Evolutionary conservation across 2,888 invertebrate species (phyloP), one percentile per base, ranked within the genome.

Genomic region (Polia nebulosa): DNA sequence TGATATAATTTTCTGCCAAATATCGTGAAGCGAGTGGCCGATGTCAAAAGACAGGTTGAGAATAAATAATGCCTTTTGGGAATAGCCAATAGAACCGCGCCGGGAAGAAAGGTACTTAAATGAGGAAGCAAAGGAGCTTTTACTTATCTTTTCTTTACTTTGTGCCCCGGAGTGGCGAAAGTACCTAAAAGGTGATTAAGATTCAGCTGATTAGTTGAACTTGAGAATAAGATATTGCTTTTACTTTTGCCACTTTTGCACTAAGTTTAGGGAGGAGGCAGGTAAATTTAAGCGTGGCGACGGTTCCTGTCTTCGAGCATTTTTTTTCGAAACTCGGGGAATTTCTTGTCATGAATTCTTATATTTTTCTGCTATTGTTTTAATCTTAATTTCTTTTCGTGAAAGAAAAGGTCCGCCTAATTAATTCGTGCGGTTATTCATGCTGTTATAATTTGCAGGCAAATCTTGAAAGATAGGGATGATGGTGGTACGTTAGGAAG

Each of bases 171-270:
- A 83, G 83, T 81, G 83, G 75, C 78, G 81, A 84, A 83, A 87
- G 85, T 87, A 84, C 78, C 83, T 82, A 79, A 86, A 85, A 86
- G 86, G 89, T 87, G 88, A 89, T 89, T 90, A 89, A 87, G 88
- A 90, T 90, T 87, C 86, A 86, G 78, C 83, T 85, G 89, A 89
- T 89, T 88, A 87, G 85, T 85, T 83, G 76, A 87, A 89, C 85
- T 89, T 83, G 82, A 83, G 82, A 80, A 85, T 85, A 87, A 89
- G 83, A 86, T 85, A 85, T 87, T 87, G 78, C 87, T 80, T 84
- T 82, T 84, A 78, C 83, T 84, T 84, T 86, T 72, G 71, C 72
- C 82, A 77, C 83, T 83, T 83, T 87, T 69, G 68, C 72, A 55
- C 67, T 29, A 58, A 68, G 70, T 77, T 81, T 68, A 22, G 22